A percentile compares a stretch with the other conserved stretches of the same genome.
These are phyloP conservation scores for Rhopalosiphum maidis DNA, from an alignment of 1,140 invertebrate genomes.

Conservation along the genomic window DNA sequence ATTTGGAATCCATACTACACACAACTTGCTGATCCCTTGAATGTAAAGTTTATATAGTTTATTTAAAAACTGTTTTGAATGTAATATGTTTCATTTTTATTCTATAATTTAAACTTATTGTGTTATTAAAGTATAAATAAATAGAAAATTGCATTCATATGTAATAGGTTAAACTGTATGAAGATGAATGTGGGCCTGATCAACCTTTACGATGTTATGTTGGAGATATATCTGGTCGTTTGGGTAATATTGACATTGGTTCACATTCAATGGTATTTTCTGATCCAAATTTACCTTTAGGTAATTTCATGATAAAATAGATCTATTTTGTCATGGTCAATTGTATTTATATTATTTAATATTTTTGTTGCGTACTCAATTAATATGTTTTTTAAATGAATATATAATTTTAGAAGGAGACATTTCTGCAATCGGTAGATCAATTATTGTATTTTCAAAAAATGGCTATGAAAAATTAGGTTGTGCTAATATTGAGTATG, in stretches of 20 bases:
- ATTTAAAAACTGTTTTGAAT: not conserved
- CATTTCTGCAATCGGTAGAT: constrained; percentile 80
- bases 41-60: constrained; percentile 71
- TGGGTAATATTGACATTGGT: constrained; percentile 86
- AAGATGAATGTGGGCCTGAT: constrained; percentile 82
- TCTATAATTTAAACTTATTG: not conserved
- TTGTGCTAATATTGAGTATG: constrained; percentile 90
- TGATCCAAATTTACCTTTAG: constrained; percentile 86
- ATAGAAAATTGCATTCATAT: not conserved
- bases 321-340: too few relatives aligned
- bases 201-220: constrained; percentile 90
- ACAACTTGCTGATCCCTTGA: constrained; percentile 85
- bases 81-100: not conserved
- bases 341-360: constrained; percentile 59
- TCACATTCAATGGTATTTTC: constrained; percentile 77
- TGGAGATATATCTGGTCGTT: constrained; percentile 86
- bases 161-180: constrained; percentile 73
- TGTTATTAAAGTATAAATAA: not conserved
- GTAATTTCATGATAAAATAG: constrained; percentile 60
- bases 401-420: constrained; percentile 60
- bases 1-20: constrained; percentile 94
- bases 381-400: not conserved
- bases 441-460: constrained; percentile 83
- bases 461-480: constrained; percentile 78
- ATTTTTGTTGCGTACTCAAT: not conserved